phyloP scores from a whole-genome alignment of 2,888 invertebrate genomes.

The Vanessa cardui region DNA sequence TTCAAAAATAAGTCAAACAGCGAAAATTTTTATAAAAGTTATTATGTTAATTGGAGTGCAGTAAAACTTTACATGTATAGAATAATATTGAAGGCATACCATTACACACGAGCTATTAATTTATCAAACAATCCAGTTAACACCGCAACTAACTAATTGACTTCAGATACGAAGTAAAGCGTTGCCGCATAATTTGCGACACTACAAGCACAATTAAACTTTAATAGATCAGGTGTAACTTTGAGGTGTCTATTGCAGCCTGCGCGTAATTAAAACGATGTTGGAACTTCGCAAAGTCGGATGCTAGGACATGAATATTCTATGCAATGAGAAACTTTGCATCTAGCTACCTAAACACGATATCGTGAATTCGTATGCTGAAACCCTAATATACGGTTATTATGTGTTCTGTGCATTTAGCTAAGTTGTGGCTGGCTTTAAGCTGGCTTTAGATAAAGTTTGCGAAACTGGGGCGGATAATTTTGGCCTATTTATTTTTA shows the following conservation, averaged over 20 bases:
- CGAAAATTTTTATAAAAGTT: no score
- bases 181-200: conserved; percentile 6
- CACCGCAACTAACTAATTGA: conserved; percentile 10
- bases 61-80: no score
- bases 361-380: conserved; percentile 35
- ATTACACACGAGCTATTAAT: neutral
- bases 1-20: no score
- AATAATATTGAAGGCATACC: neutral
- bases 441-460: conserved; percentile 32
- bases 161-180: neutral
- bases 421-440: conserved; percentile 33
- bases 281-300: conserved; percentile 41
- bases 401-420: conserved; percentile 38
- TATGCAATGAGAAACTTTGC: conserved; percentile 36
- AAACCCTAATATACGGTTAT: conserved; percentile 35
- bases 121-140: conserved; percentile 4
- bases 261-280: conserved; percentile 46
- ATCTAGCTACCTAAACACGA: conserved; percentile 29
- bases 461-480: conserved; percentile 33
- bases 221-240: conserved; percentile 43
- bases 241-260: conserved; percentile 32
- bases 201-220: conserved; percentile 41
- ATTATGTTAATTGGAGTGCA: no score
- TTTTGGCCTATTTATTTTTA: conserved; percentile 32
- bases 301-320: conserved; percentile 48